Evolutionary conservation across 2,888 invertebrate species (phyloP).

Genomic region (Pammene aurita): DNA sequence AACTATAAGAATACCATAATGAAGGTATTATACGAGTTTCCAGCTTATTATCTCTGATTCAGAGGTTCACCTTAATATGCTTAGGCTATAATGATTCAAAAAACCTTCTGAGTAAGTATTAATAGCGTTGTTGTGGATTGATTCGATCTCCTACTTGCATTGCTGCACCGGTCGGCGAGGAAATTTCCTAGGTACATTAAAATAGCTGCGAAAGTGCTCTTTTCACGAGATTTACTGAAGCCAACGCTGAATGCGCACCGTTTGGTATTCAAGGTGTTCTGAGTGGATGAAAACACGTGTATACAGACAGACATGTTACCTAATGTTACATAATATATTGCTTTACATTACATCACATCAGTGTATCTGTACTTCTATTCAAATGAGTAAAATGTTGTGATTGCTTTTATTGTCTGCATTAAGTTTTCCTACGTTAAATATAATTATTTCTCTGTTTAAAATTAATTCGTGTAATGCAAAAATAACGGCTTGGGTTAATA

Average conservation of each 20-base stretch:
- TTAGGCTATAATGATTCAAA: too few relatives aligned
- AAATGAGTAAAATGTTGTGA: not conserved
- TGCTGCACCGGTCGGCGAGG: conserved; percentile 49
- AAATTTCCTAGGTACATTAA: conserved; percentile 50
- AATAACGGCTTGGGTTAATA: conserved; percentile 43
- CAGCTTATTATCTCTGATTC: too few relatives aligned
- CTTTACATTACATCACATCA: not conserved
- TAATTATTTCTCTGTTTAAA: not conserved
- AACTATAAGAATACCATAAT: too few relatives aligned
- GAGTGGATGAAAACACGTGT: conserved; percentile 23
- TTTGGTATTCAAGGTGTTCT: conserved; percentile 22
- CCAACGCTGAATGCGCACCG: conserved; percentile 47
- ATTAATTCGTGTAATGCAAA: conserved; percentile 31
- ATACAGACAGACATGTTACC: conserved; percentile 1
- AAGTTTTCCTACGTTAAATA: not conserved
- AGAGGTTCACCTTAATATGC: too few relatives aligned
- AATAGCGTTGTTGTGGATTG: conserved; percentile 51
- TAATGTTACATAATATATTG: conserved; percentile 1
- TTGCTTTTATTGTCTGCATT: not conserved
- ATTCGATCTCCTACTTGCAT: conserved; percentile 42
- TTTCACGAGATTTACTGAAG: conserved; percentile 51
- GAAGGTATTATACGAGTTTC: too few relatives aligned
- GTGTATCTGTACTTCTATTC: not conserved
- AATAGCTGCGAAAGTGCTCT: conserved; percentile 54
- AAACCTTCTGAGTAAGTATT: not conserved